These are phyloP conservation scores for Chionomys nivalis DNA, from an alignment of 2,113 vertebrate genomes.

Conservation along the genomic window DNA sequence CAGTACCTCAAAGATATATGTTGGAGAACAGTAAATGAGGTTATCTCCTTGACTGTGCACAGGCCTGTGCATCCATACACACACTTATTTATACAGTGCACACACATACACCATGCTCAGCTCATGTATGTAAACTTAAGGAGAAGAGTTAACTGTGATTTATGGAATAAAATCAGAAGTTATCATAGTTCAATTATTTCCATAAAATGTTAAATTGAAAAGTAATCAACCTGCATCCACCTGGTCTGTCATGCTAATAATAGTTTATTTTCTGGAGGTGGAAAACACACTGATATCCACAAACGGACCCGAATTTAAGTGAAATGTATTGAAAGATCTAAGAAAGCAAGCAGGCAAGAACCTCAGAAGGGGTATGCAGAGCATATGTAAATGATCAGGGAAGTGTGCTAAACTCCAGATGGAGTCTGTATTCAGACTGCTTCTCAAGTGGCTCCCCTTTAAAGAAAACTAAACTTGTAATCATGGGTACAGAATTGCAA, in stretches of 20 bases:
- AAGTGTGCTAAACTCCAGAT: not conserved
- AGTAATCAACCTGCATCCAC: not conserved
- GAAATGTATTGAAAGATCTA: not conserved
- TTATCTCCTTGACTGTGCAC: not conserved
- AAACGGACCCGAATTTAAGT: not conserved
- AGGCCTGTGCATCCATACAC: not conserved
- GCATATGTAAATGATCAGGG: not conserved
- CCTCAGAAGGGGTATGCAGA: not conserved
- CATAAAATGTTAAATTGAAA: not conserved
- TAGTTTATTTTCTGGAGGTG: not conserved
- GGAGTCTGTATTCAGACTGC: not conserved
- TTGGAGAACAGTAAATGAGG: not conserved
- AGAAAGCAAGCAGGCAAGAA: not conserved
- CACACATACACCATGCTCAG: not conserved
- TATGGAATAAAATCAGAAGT: not conserved
- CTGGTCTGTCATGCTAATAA: not conserved
- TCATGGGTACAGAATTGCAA: not conserved
- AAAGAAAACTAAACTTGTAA: slow-evolving; percentile 37
- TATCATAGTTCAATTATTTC: not conserved
- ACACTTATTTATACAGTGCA: not conserved
- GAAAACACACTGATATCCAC: not conserved
- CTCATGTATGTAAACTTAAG: not conserved
- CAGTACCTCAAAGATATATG: not conserved
- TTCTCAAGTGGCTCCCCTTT: not conserved
- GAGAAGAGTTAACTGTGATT: not conserved